Evolutionary conservation across 2,888 invertebrate genomes (phyloP), one percentile per base, ranked within the genome.

Genomic region (Eulithis prunata): DNA sequence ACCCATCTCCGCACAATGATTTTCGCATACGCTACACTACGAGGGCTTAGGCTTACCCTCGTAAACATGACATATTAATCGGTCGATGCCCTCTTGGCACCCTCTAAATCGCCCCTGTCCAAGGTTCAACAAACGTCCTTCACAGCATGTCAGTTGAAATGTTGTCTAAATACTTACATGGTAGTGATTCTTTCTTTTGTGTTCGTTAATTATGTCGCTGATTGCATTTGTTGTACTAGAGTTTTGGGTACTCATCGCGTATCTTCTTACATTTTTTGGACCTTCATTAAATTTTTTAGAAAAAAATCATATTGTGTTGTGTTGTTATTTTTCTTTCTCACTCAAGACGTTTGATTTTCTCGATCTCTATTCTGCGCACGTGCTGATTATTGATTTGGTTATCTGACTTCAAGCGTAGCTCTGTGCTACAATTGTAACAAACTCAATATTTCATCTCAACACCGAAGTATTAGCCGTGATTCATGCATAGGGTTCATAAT

Each of bases 81-180:
- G 76, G 79, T 78, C 78, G 74, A 66, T 75, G 70, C 73, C 77
- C 77, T 74, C 63, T 58, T 61, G 41, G 43, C 65, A 71, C 72
- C 70, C 71, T 68, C 65, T 56, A 72, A 57, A 68, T 69, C 67
- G 71, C 72, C 73, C 72, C 68, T 69, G 61, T 76, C 72, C 75
- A 74, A 81, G 81, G 89, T 84, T 87, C 86, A 84, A 79, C 70
- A 78, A 68, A 75, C 85, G 90, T 80, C 90, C 90, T 89, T 87
- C 84, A 81, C 72, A 57, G 67, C 72, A 74, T 74, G 78, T 69
- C 73, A 82, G 75, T 72, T 83, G 82, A 82, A 77, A 74, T 46
- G 56, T 53, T 60, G 13, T 66, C 45, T 62, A 62, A 38, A 36
- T 53, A 53, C 49, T 63, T 53, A 51, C 41, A 41, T 59, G 10